Base-by-base conservation (phyloP, 2,888 invertebrate genomes). In the Chrysolina oricalcia region DNA sequence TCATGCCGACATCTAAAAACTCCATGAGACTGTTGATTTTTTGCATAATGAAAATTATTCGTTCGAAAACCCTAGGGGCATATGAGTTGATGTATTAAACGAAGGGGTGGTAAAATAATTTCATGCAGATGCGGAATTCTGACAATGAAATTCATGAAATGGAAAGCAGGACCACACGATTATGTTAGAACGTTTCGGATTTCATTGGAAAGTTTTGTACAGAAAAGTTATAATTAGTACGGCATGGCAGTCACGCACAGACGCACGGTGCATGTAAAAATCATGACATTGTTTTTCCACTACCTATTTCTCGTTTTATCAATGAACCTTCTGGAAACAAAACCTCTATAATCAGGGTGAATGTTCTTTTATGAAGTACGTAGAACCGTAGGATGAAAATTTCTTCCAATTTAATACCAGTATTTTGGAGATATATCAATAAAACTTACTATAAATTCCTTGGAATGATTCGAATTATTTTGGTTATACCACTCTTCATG, bases 61-160 rank as follows among this genome's bases (percentile, higher is more conserved):
- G 46, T 66, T 72, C 50, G 48, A 67, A 82, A 79, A 77, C 81
- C 81, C 82, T 70, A 74, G 77, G 79, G 81, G 78, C 79, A 79
- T 80, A 80, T 82, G 81, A 82, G 82, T 83, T 84, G 83, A 84
- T 84, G 59, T 59, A n/a, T 15, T 8, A 27, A 59, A 59, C 59
- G 35, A 59, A 35, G n/a, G 59, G 15, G 59, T n/a, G 17, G 59
- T 59, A 59, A 59, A 59, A 59, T 35, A 27, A 59, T 59, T 59
- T 59, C 35, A 59, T 59, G 59, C 59, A 59, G 27, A 59, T 59
- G n/a, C 17, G 59, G n/a, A 59, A 15, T 5, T n/a, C 27, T n/a
- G 27, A 59, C 59, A 35, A 35, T 15, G 13, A 23, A 59, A 23
- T 27, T 59, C 13, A n/a, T 15, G 23, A 35, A 27, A 59, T 59